These are phyloP conservation scores for Tragelaphus eurycerus DNA, from an alignment of 2,797 vertebrate genomes.

Conservation along the genomic window DNA sequence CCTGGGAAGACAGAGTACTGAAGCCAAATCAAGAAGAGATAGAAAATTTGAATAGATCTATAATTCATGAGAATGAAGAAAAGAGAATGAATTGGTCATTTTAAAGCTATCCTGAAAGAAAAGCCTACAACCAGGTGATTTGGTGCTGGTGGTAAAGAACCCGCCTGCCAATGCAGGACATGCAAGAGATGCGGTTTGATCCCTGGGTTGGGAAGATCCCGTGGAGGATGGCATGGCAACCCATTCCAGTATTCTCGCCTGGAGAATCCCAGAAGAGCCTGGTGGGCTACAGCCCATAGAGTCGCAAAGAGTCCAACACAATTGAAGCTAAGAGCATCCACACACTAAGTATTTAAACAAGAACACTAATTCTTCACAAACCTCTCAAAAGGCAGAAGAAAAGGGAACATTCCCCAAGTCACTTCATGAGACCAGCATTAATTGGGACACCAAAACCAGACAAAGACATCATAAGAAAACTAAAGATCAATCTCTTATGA, in stretches of 20 bases:
- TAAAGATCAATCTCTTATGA: not conserved
- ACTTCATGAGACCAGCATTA: not conserved
- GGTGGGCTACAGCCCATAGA: not conserved
- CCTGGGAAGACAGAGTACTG: not conserved
- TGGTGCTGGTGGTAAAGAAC: not conserved
- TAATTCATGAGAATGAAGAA: not conserved
- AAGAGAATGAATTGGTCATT: not conserved
- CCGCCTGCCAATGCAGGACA: not conserved
- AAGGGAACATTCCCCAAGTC: not conserved
- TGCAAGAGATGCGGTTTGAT: fast-evolving
- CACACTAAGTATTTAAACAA: slow-evolving; percentile 25
- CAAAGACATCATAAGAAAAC: not conserved
- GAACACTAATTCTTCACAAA: not conserved
- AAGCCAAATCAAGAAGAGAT: not conserved
- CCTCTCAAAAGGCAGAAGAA: not conserved
- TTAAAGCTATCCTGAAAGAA: not conserved
- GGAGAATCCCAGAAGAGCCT: not conserved
- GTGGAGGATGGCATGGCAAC: not conserved
- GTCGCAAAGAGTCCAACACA: not conserved
- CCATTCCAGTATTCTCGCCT: not conserved
- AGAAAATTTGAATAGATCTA: not conserved
- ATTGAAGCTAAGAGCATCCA: not conserved
- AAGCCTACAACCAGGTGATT: not conserved
- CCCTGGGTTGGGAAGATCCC: not conserved
- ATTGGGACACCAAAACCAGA: not conserved